Evolutionary conservation across 2,888 invertebrate genomes (phyloP), one percentile per base, ranked within the genome.

Genomic region (Drosophila antonietae): DNA sequence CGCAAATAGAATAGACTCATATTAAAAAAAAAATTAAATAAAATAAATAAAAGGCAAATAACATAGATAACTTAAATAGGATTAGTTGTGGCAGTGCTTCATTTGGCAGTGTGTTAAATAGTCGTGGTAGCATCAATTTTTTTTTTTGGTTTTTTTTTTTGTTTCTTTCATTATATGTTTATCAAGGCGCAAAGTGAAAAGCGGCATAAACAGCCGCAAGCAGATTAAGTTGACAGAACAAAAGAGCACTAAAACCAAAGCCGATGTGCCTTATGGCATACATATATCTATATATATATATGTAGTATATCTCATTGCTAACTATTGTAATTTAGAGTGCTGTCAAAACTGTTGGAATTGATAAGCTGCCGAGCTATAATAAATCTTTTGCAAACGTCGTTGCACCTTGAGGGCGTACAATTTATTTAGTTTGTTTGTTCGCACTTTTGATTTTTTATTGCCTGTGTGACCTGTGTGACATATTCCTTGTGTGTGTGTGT

Each of bases 51-150:
- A 9, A 14, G 31, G 33, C 35, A 6, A 39, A 39, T 20, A 69
- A 9, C 67, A 82, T 79, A 70, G 31, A 66, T 73, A 75, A 78
- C 78, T 74, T 59, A 86, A 84, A 84, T 88, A 74, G 73, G 81
- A 88, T 84, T 83, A 80, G 78, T 80, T 71, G 69, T 70, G 78
- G 73, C 63, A 60, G 49, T 65, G 77, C 75, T 67, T 83, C 85
- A 83, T 83, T 80, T 77, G 49, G 23, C 66, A 76, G 63, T 64
- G 64, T 63, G 64, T 68, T 77, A 71, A 69, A 77, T 60, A 55
- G 62, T 51, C 44, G 35, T 55, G n/a, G 23, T 28, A 28, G 33
- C 0, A 10, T 28, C 2, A 2, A 33, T 39, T n/a, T 28, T 46
- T 39, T 58, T 56, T 62, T 28, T 33, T 15, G 10, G 33, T 46